Evolutionary conservation across 2,888 invertebrate genomes (phyloP), one percentile per base, ranked within the genome.

Genomic region (Acleris holmiana): DNA sequence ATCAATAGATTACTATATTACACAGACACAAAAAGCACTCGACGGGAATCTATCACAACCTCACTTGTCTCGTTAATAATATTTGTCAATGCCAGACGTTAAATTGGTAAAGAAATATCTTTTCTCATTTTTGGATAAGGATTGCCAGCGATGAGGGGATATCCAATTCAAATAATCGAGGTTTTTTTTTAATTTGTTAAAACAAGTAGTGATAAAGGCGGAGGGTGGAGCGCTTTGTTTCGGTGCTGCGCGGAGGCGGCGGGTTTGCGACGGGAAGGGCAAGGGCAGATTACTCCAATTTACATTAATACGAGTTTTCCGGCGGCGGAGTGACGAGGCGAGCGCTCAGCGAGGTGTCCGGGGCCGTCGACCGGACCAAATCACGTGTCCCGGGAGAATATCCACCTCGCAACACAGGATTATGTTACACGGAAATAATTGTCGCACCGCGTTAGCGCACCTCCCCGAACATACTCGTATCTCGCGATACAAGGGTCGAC

Each of bases 371-470:
- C 70, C 76, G 74, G 76, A 78, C 79, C 79, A 82, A 85, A 87
- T 87, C 85, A 88, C 81, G 79, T 76, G 78, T 84, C 88, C 86
- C 85, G 66, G 66, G 84, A 77, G 87, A 78, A 73, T 80, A 75
- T 76, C 79, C 83, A 84, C 82, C 83, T 83, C 83, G 79, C 82
- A 77, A 80, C 83, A 79, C 83, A 76, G 85, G 83, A 86, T 89
- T 88, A 87, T 86, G 84, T 86, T 89, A 86, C 89, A 88, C 84
- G 84, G 82, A 86, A 88, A 88, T 89, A 89, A 90, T 88, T 88
- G 88, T 87, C 84, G 83, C 81, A 69, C 72, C 77, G 84, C 79
- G 81, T 76, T 81, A 79, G 80, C 80, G 78, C 79, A 75, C 83
- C 79, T 73, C 74, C 73, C 74, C 75, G 69, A 79, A 85, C 86